A percentile compares a stretch with the other conserved stretches of the same genome.
phyloP scores from a whole-genome alignment of 2,797 vertebrate genomes.

The Hoplostethus atlanticus region DNA sequence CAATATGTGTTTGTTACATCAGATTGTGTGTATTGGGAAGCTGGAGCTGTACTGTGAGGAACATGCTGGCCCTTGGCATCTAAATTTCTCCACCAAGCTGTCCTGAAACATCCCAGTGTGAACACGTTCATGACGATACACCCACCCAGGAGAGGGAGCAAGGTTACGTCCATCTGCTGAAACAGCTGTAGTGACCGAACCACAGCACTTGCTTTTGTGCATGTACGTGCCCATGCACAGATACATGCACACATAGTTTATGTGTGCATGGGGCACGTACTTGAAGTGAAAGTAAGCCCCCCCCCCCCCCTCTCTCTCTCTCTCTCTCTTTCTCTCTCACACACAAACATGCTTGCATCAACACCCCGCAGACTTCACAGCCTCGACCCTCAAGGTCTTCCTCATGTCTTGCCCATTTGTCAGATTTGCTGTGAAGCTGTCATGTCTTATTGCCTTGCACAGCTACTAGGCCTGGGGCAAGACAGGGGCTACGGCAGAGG shows the following conservation, averaged over 20 bases:
- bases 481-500: neutral
- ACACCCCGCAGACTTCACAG: constrained; percentile 25
- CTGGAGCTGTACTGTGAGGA: neutral
- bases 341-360: neutral
- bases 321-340: neutral
- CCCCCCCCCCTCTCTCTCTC: neutral
- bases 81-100: neutral
- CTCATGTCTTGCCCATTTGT: constrained; percentile 32
- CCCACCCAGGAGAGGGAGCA: neutral
- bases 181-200: constrained; percentile 26
- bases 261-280: too few species aligned
- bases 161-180: neutral
- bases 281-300: neutral
- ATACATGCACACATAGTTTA: too few species aligned
- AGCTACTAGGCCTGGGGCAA: constrained; percentile 36
- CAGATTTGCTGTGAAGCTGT: constrained; percentile 54
- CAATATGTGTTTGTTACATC: too few species aligned
- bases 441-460: constrained; percentile 42
- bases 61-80: neutral
- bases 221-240: neutral
- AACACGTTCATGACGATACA: neutral
- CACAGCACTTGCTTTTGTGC: neutral
- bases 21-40: too few species aligned
- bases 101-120: neutral
- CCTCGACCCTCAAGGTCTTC: constrained; percentile 38